phyloP scores from a whole-genome alignment of 2,113 vertebrate genomes.

The Columba livia region DNA sequence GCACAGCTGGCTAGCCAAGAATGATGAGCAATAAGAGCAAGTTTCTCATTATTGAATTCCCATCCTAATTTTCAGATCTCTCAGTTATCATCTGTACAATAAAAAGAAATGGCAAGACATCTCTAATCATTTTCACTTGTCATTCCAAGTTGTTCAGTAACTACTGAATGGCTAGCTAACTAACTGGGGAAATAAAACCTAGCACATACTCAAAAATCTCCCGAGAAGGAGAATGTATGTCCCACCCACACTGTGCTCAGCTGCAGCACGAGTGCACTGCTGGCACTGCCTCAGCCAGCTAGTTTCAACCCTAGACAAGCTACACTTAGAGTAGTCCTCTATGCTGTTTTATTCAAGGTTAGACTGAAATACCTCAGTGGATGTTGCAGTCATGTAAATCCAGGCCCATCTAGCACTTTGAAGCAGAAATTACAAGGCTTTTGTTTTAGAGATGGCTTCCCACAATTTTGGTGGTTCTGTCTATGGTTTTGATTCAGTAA shows the following conservation, averaged over 20 bases:
- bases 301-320: fast-evolving
- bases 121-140: background rate
- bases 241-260: fast-evolving
- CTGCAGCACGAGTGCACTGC: background rate
- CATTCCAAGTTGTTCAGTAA: background rate
- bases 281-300: background rate
- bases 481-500: background rate
- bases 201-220: background rate
- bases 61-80: background rate
- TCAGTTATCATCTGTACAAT: background rate
- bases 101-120: background rate
- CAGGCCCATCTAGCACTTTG: background rate
- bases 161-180: background rate
- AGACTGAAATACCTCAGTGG: background rate
- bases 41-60: background rate
- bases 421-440: background rate
- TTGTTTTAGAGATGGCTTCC: background rate
- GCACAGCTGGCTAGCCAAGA: background rate
- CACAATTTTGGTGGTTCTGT: background rate
- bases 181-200: background rate
- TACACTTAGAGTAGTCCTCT: background rate
- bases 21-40: background rate
- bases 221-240: background rate
- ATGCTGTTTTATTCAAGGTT: background rate
- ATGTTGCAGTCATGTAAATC: background rate